Evolutionary conservation across 1,140 invertebrate genomes (phyloP), one percentile per base, ranked within the genome.

Genomic region (Asbolus verrucosus): DNA sequence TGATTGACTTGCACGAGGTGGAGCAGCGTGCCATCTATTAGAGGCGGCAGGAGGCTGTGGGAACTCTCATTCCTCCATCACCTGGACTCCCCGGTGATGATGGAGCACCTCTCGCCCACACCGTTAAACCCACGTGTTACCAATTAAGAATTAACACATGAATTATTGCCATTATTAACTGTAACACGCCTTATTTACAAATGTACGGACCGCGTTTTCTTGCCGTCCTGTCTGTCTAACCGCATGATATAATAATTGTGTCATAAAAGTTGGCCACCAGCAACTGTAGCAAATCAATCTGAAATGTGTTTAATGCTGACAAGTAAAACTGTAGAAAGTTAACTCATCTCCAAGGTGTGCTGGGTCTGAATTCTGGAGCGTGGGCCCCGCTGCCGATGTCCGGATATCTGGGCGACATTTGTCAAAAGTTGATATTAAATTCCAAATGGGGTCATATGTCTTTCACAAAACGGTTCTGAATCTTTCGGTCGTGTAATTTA

Each of bases 371-470:
- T n/a, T n/a, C 33, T 11, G 33, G n/a, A 6, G 33, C 6, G 33
- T 36, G 6, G 6, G 33, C 11, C 33, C 11, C 33, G 6, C 11
- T 6, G 6, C 5, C 21, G 46, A 36, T 62, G 30, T 6, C 36
- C 36, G 59, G 36, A 36, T 38, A 62, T 62, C 31, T 62, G 30
- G 59, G 36, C 61, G 21, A 63, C 61, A 63, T 63, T 63, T 63
- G 61, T 63, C 36, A 63, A 63, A 63, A 63, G 61, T 63, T 63
- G 61, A 63, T 63, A 63, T 63, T 63, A 63, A 63, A 63, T 63
- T 63, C 59, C 33, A 63, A 63, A 63, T 63, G 61, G 39, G 61
- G 61, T 63, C 61, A 63, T 63, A 63, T 41, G 61, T 63, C 61
- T 63, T 63, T 41, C 31, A 41, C 33, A 33, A 39, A 63, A 63